These are phyloP conservation scores for Protobothrops flavoviridis DNA, from an alignment of 2,113 vertebrate genomes.

Conservation along the genomic window DNA sequence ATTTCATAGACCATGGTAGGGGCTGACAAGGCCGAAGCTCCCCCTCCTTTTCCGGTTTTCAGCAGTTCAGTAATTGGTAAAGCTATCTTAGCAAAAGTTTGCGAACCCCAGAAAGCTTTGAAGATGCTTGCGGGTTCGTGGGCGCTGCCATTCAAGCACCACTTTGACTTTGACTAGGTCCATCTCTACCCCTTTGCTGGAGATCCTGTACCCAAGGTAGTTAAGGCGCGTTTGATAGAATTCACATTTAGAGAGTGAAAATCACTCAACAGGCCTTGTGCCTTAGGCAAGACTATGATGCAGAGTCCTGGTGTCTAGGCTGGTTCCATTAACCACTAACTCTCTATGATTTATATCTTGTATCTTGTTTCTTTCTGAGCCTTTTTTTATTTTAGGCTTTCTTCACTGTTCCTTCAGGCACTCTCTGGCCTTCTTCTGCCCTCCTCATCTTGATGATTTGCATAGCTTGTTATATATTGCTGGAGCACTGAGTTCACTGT, in stretches of 20 bases:
- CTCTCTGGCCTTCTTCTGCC: neutral
- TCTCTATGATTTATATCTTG: neutral
- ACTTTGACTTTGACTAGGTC: too few species aligned
- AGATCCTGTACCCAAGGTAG: too few species aligned
- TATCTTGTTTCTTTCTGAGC: neutral
- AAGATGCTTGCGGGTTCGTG: too few species aligned
- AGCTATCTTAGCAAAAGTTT: too few species aligned
- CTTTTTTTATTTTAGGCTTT: neutral
- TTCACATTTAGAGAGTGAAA: neutral
- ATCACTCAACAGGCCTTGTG: neutral
- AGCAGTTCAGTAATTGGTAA: too few species aligned
- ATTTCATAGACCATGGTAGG: too few species aligned
- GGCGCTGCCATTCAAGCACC: too few species aligned
- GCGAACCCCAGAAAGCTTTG: too few species aligned
- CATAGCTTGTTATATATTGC: neutral
- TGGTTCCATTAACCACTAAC: neutral
- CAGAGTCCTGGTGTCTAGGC: neutral
- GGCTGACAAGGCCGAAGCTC: too few species aligned
- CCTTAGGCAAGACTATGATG: neutral
- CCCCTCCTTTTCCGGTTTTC: too few species aligned
- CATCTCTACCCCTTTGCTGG: too few species aligned
- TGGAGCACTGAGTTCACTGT: neutral
- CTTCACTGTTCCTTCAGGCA: neutral
- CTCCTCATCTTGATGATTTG: neutral
- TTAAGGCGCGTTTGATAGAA: too few species aligned